Percentiles rank a stretch among this genome's conserved stretches.
Evolutionary conservation across 1,140 invertebrate genomes (phyloP).

Genomic region (Diprion similis): DNA sequence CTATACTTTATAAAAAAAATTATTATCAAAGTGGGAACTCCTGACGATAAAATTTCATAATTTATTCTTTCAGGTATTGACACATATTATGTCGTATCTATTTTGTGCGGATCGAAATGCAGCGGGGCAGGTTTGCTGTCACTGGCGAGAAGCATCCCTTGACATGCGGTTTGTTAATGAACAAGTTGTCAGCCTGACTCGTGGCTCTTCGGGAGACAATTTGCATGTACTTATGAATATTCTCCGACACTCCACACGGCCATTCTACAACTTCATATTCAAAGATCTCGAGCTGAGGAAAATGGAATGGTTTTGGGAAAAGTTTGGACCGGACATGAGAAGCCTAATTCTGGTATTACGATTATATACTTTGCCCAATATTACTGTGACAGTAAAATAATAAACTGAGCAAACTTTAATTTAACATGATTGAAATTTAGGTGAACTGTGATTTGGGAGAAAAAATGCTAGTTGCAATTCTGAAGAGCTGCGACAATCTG

Average conservation of each 20-base stretch:
- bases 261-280: conserved; percentile 65
- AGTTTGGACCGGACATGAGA: conserved; percentile 52
- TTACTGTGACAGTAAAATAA: neutral
- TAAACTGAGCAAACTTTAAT: neutral
- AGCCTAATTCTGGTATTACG: conserved; percentile 59
- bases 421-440: conserved; percentile 25
- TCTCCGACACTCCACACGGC: conserved; percentile 56
- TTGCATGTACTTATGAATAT: conserved; percentile 58
- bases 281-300: conserved; percentile 66
- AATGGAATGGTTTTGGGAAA: conserved; percentile 49
- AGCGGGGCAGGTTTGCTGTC: conserved; percentile 65
- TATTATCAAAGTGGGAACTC: no score
- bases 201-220: conserved; percentile 61
- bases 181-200: conserved; percentile 62
- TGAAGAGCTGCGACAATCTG: conserved; percentile 65
- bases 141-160: conserved; percentile 67
- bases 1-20: no score
- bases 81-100: conserved; percentile 69
- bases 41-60: neutral
- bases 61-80: conserved; percentile 62
- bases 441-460: conserved; percentile 67
- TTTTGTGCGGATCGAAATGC: conserved; percentile 65
- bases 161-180: conserved; percentile 64
- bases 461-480: conserved; percentile 66
- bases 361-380: neutral